Conservation (phyloP, 2,888 invertebrate species). For the Hypercompe scribonia region DNA sequence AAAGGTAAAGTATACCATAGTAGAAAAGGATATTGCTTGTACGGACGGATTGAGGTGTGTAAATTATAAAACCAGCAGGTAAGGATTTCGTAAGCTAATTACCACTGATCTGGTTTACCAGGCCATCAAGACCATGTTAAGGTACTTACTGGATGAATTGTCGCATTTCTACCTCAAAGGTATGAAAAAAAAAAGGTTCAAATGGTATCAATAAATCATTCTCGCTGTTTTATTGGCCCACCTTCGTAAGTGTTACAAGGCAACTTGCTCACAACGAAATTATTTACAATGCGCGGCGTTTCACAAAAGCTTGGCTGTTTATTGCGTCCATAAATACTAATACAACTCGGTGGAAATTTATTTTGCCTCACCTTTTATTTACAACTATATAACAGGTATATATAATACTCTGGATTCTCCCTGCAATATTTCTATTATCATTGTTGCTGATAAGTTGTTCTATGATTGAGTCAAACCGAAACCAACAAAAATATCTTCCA, state of each 20-base stretch:
- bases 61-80: no score
- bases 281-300: constrained; percentile 83
- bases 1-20: no score
- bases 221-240: constrained; percentile 57
- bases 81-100: no score
- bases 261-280: constrained; percentile 79
- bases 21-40: no score
- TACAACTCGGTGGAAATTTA: constrained; percentile 82
- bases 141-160: background rate
- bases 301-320: constrained; percentile 81
- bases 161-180: background rate
- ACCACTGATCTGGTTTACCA: no score
- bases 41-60: no score
- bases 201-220: constrained; percentile 13
- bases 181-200: constrained; percentile 16
- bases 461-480: background rate
- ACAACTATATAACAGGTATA: constrained; percentile 63
- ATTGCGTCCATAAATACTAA: constrained; percentile 85
- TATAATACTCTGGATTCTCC: constrained; percentile 67
- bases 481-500: background rate
- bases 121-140: background rate
- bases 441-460: constrained; percentile 28
- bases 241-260: constrained; percentile 76
- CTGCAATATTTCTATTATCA: constrained; percentile 45
- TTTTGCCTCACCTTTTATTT: constrained; percentile 83